Base-by-base conservation (phyloP, 2,797 vertebrate species). In the Euthynnus affinis region DNA sequence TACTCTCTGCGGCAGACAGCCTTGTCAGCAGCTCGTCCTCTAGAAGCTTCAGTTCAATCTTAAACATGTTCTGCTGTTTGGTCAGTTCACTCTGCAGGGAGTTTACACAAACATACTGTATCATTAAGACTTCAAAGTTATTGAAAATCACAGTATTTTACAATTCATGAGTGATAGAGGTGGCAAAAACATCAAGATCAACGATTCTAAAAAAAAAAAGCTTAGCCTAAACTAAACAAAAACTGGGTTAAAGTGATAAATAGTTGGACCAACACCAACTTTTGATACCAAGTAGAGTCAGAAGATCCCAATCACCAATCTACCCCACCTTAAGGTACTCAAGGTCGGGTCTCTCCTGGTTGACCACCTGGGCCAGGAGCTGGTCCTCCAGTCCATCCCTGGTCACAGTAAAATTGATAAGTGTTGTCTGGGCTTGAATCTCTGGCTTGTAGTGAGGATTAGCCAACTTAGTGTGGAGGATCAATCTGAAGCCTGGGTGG, bases 1-100 rank as follows among this genome's bases (percentile, higher is more conserved):
- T 93, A 64, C 93, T 95, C 78, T 95, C 94, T 6, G 94, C 93
- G 1, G 94, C 94, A 2, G 94, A 95, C 74, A 97, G 92, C 62
- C 92, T 82, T 52, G 90, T 91, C 70, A 92, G 89, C 83, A 96
- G 90, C 91, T 97, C 95, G 64, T 96, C 94, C 89, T 96, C 95
- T 88, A 96, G 92, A 67, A 95, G 94, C 93, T 96, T 97, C 91
- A 97, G 89, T 88, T 96, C 92, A 48, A 96, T 96, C 94, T 96
- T 96, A 90, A 97, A 97, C 81, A 95, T 92, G 87, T 97, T 96
- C 94, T 96, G 95, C 88, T 97, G 95, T 89, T 95, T 96, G 82
- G 94, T 93, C 73, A 96, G 86, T 62, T 96, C 94, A 84, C 93
- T 94, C 93, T 96, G 91, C 10, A 72, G 63, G 52, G 9, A 58